Percentiles rank a stretch among this genome's conserved stretches.
These are phyloP conservation scores for Coelogynopora nodosa DNA, from an alignment of 2,888 invertebrate species.

Conservation along the genomic window DNA sequence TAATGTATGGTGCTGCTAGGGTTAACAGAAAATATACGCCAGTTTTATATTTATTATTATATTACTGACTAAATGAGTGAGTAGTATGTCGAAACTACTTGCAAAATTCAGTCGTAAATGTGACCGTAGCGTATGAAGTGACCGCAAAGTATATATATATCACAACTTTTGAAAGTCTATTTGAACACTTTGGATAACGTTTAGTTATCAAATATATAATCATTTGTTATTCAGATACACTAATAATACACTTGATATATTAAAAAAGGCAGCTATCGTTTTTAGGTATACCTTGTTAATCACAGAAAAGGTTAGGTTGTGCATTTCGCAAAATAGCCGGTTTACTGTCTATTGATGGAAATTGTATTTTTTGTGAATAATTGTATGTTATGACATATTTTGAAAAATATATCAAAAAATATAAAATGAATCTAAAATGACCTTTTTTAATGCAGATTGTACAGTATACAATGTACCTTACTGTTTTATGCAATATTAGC, in stretches of 20 bases:
- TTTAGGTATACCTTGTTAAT: not conserved
- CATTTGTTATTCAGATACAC: not conserved
- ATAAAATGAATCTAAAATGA: not conserved
- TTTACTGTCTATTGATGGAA: not conserved
- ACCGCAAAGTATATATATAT: not conserved
- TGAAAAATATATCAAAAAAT: not conserved
- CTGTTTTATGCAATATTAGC: not conserved
- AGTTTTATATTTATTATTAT: not conserved
- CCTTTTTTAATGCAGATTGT: not conserved
- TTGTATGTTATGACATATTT: not conserved
- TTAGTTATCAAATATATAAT: not conserved
- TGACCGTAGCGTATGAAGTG: not conserved
- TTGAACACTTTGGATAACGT: not conserved
- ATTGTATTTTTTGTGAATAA: not conserved
- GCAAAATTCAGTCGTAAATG: not conserved
- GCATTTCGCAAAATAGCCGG: not conserved
- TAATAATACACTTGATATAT: not conserved
- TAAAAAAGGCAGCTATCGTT: not conserved
- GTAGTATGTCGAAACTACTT: not conserved
- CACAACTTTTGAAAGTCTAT: not conserved
- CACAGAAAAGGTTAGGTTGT: not conserved
- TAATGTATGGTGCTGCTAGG: too few species aligned
- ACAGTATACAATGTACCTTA: not conserved
- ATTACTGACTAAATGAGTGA: not conserved
- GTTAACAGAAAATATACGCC: not conserved